A percentile compares a stretch with the other conserved stretches of the same genome.
These are phyloP conservation scores for Parapsyche elsis DNA, from an alignment of 1,140 invertebrate species.

Conservation along the genomic window DNA sequence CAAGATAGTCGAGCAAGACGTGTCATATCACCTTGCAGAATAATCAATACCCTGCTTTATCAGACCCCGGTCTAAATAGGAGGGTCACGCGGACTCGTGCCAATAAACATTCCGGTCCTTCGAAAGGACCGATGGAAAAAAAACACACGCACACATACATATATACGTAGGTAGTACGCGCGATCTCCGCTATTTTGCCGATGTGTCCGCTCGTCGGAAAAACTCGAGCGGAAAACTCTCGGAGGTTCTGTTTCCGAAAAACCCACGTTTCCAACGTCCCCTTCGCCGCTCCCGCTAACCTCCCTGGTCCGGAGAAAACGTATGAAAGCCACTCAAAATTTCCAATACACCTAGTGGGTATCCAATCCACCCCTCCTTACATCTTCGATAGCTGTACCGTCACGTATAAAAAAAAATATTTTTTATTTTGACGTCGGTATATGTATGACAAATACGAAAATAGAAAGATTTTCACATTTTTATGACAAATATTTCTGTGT, in stretches of 20 bases:
- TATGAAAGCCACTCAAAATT: slow-evolving; percentile 32
- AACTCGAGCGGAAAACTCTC: slow-evolving; percentile 29
- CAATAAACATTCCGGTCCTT: slow-evolving; percentile 28
- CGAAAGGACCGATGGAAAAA: background rate
- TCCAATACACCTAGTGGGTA: slow-evolving; percentile 33
- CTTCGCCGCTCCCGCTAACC: background rate
- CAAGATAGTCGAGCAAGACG: slow-evolving; percentile 1
- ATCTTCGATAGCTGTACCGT: slow-evolving; percentile 16
- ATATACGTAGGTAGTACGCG: background rate
- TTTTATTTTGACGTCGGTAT: background rate
- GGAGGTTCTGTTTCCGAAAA: slow-evolving; percentile 3
- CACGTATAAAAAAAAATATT: slow-evolving; percentile 11
- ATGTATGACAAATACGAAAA: background rate
- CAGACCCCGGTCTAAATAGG: slow-evolving; percentile 24
- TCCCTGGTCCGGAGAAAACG: background rate
- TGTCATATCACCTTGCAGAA: slow-evolving; percentile 26
- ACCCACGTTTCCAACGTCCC: slow-evolving; percentile 1
- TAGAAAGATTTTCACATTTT: too few relatives aligned
- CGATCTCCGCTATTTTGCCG: slow-evolving; percentile 6
- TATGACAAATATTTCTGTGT: too few relatives aligned
- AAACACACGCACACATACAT: background rate
- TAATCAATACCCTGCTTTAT: slow-evolving; percentile 37
- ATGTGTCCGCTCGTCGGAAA: slow-evolving; percentile 8
- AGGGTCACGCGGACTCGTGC: slow-evolving; percentile 24
- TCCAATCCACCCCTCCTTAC: slow-evolving; percentile 3